Evolutionary conservation across 2,797 vertebrate genomes (phyloP).

Genomic region (Spea hammondii): DNA sequence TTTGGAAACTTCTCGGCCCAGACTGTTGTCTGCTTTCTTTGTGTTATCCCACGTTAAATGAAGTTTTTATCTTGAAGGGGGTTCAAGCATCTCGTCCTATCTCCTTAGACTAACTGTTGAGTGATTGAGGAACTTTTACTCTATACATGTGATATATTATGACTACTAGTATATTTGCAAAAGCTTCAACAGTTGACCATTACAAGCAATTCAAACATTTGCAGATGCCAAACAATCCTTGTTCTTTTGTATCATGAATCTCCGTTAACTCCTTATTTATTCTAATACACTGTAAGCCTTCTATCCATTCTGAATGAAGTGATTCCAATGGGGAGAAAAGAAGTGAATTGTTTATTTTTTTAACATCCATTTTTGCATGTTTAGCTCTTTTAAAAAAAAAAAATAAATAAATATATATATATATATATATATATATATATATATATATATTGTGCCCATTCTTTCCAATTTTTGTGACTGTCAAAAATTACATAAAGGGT

Average conservation of each 20-base stretch:
- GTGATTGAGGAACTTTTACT: slow-evolving; percentile 52
- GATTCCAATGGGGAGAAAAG: too few relatives aligned
- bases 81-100: slow-evolving; percentile 51
- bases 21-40: slow-evolving; percentile 55
- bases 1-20: slow-evolving; percentile 31
- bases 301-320: too few relatives aligned
- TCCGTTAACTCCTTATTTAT: slow-evolving; percentile 11
- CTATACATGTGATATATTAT: slow-evolving; percentile 49
- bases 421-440: too few relatives aligned
- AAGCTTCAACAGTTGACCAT: slow-evolving; percentile 44
- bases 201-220: slow-evolving; percentile 39
- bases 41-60: slow-evolving; percentile 39
- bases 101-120: slow-evolving; percentile 53
- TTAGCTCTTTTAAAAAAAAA: too few relatives aligned
- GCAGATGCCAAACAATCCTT: slow-evolving; percentile 46
- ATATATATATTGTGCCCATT: too few relatives aligned
- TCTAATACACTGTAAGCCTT: too few relatives aligned
- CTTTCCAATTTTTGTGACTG: too few relatives aligned
- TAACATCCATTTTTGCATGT: too few relatives aligned
- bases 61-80: slow-evolving; percentile 40
- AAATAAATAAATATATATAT: too few relatives aligned
- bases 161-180: slow-evolving; percentile 52
- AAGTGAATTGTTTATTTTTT: too few relatives aligned
- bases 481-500: too few relatives aligned
- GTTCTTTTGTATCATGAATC: slow-evolving; percentile 38